Conservation (phyloP, 2,113 vertebrate genomes). For the Phrynosoma blainvillii region DNA sequence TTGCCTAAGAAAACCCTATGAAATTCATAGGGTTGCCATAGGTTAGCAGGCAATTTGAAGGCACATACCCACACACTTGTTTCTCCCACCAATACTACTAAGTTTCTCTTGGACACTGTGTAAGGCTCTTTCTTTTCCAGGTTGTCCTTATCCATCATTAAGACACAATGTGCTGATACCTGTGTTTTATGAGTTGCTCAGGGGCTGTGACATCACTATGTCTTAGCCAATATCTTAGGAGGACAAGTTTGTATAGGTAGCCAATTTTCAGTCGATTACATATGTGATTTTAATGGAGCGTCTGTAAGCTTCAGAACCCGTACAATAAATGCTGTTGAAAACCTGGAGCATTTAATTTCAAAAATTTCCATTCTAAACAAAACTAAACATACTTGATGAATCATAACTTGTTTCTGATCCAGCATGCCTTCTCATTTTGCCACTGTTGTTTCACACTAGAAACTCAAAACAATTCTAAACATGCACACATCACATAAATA, state of each 20-base stretch:
- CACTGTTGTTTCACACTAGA: background rate
- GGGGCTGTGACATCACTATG: background rate
- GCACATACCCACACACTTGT: background rate
- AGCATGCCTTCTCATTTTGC: background rate
- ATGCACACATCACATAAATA: constrained; percentile 18
- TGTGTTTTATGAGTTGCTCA: background rate
- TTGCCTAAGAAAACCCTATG: too few relatives aligned
- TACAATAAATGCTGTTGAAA: background rate
- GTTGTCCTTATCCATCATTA: background rate
- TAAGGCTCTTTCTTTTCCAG: background rate
- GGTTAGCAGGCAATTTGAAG: too few relatives aligned
- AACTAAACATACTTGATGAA: background rate
- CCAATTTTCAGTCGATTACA: background rate
- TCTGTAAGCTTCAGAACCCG: background rate
- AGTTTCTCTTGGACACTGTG: too few relatives aligned
- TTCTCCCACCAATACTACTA: background rate
- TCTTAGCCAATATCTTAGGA: background rate
- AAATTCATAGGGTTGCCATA: too few relatives aligned
- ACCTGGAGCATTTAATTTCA: background rate
- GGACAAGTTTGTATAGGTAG: background rate
- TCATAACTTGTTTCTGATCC: constrained; percentile 27
- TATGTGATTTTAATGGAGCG: background rate
- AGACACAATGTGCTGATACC: background rate
- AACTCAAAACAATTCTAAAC: constrained; percentile 34
- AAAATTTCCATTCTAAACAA: background rate